phyloP scores from a whole-genome alignment of 2,888 invertebrate genomes.

The Erebia ligea region DNA sequence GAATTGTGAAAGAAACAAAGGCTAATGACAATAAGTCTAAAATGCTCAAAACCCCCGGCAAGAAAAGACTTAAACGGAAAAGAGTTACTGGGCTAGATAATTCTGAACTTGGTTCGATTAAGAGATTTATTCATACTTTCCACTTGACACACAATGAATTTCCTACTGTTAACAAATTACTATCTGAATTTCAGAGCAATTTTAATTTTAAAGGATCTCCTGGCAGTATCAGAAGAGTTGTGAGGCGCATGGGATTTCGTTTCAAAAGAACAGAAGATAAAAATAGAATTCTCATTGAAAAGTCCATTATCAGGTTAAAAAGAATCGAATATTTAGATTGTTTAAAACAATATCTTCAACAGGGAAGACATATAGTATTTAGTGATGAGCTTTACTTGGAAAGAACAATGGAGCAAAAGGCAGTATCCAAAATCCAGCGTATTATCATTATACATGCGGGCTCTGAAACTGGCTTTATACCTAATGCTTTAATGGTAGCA shows the following conservation, averaged over 20 bases:
- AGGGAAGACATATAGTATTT: background rate
- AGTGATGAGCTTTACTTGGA: conserved; percentile 3
- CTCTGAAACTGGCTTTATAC: background rate
- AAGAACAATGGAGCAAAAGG: background rate
- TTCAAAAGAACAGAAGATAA: conserved; percentile 1
- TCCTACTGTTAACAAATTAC: conserved; percentile 2
- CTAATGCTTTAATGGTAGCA: background rate
- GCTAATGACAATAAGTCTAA: background rate
- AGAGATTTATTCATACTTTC: conserved; percentile 3
- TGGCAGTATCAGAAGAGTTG: background rate
- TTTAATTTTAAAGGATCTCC: conserved; percentile 1
- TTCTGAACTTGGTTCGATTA: background rate
- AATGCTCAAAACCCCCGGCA: background rate
- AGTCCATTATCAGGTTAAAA: background rate
- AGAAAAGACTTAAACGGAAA: background rate
- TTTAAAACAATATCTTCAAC: background rate
- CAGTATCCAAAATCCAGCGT: background rate
- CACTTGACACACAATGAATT: conserved; percentile 1
- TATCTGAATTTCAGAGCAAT: background rate
- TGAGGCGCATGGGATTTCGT: background rate
- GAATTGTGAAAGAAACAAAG: background rate
- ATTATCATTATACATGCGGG: background rate
- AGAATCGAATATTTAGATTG: background rate
- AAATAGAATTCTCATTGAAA: conserved; percentile 6
- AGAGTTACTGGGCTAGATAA: conserved; percentile 3